Evolutionary conservation across 1,140 invertebrate genomes (phyloP), one percentile per base, ranked within the genome.

Genomic region (Lepidurus packardi): DNA sequence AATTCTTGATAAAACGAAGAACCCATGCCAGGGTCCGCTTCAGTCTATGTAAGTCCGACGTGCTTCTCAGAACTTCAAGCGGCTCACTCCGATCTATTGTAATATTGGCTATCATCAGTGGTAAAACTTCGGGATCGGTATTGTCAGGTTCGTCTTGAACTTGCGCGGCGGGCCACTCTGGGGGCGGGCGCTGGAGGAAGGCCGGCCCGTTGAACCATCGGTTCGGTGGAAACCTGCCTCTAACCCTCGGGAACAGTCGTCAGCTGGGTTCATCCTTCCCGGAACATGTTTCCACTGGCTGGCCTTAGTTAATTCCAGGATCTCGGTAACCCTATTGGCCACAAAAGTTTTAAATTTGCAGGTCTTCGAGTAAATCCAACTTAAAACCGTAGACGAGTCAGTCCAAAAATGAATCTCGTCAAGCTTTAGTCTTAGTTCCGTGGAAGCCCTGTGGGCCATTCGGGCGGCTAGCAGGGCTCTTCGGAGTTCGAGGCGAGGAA

Each of bases 311-410:
- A 75, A 25, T 43, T 82, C 81, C 43, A 75, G 41, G 44, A 82
- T 82, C 76, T 81, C 79, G 41, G 78, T 81, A 8, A 82, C 73
- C 73, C 80, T 25, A 47, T 82, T 76, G 74, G 77, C 80, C 6
- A 82, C 78, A 79, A 80, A 82, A 11, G 42, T 75, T 11, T 82
- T 75, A 53, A 76, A 81, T 4, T 73, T 24, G 11, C 74, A 13
- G 11, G 74, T 42, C 0, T 79, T 80, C 0, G 77, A 78, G 24
- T 80, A 77, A 1, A 85, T 81, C 83, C 84, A 84, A 6, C 77
- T 47, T 21, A 85, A 73, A 1, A 82, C 82, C 0, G 82, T 83
- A 0, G 81, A 80, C 0, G 83, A 85, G 74, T 85, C 84, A n/a
- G 82, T 81, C 83, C 83, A 85, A 73, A 78, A 82, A n/a, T 78